Evolutionary conservation across 2,113 vertebrate species (phyloP).

Genomic region (Raja brachyura): DNA sequence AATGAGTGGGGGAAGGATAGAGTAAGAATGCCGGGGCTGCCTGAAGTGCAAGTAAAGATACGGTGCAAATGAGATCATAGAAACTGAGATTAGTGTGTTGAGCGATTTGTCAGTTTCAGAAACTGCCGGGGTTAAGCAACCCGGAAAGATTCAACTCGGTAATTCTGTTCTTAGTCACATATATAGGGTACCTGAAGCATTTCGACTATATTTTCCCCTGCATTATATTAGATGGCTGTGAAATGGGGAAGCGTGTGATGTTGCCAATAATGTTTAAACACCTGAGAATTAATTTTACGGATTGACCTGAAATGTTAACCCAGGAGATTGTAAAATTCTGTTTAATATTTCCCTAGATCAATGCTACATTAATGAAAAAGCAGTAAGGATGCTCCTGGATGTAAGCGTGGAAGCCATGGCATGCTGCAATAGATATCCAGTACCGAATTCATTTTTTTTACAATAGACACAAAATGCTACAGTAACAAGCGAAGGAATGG

Average conservation of each 20-base stretch:
- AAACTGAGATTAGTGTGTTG: not conserved
- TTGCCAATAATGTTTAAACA: not conserved
- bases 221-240: not conserved
- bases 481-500: no score
- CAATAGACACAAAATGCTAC: no score
- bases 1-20: no score
- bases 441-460: not conserved
- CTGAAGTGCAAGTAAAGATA: no score
- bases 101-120: not conserved
- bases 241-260: not conserved
- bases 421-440: not conserved
- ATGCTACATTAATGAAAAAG: not conserved
- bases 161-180: not conserved
- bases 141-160: not conserved
- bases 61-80: no score
- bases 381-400: not conserved
- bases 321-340: not conserved
- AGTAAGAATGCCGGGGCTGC: no score
- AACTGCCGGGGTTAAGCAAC: not conserved
- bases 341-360: not conserved
- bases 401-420: not conserved
- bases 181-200: not conserved
- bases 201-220: not conserved
- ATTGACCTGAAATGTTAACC: not conserved
- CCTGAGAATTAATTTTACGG: not conserved